Evolutionary conservation across 2,888 invertebrate species (phyloP).

Genomic region (Serripes groenlandicus): DNA sequence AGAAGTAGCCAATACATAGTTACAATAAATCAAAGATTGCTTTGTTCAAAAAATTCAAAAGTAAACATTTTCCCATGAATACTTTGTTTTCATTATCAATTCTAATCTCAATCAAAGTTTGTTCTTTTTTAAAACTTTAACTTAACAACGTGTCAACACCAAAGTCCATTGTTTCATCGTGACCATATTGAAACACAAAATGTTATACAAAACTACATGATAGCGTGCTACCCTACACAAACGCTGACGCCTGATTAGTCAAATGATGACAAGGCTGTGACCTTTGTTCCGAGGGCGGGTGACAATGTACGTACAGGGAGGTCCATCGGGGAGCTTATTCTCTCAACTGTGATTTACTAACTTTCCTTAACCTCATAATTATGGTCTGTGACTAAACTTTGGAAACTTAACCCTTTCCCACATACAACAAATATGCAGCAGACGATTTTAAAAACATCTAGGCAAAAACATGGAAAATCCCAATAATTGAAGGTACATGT

Average conservation of each 20-base stretch:
- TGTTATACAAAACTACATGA: not conserved
- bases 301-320: constrained; percentile 6
- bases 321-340: constrained; percentile 4
- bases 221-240: constrained; percentile 31
- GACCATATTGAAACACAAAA: not conserved
- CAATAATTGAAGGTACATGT: no score
- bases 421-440: no score
- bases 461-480: no score
- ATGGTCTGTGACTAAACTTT: no score
- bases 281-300: constrained; percentile 16
- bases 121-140: no score
- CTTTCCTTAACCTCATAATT: no score
- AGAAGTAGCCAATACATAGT: no score
- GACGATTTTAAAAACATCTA: no score
- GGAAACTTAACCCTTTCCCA: no score
- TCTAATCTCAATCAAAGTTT: constrained; percentile 17
- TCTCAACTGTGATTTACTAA: not conserved
- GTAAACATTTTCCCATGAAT: constrained; percentile 14
- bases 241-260: constrained; percentile 36
- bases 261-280: constrained; percentile 28
- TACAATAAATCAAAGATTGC: not conserved
- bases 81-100: not conserved
- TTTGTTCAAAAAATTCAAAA: constrained; percentile 1
- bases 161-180: constrained; percentile 8
- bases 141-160: constrained; percentile 28